Percentiles rank a stretch among this genome's conserved stretches.
Conservation (phyloP, 2,888 invertebrate genomes). For the Zelleria hepariella region DNA sequence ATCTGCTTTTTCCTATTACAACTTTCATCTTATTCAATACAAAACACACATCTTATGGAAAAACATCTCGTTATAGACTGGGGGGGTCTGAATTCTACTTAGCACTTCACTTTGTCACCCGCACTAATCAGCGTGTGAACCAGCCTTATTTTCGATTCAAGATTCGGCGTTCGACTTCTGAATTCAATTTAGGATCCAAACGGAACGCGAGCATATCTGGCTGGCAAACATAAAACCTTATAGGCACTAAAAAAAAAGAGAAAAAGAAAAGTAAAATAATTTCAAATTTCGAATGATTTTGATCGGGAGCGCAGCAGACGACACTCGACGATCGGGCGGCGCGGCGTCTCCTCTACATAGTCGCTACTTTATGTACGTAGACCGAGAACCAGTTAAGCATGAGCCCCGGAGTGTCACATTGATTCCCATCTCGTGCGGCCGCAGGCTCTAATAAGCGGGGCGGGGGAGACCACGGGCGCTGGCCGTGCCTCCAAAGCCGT, state of each 20-base stretch:
- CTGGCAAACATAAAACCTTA: background rate
- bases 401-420: constrained; percentile 44
- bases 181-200: background rate
- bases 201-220: background rate
- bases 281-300: constrained; percentile 62
- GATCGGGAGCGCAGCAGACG: constrained; percentile 65
- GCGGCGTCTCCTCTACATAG: constrained; percentile 53
- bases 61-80: no score
- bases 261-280: constrained; percentile 48
- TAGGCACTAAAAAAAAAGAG: constrained; percentile 16
- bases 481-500: constrained; percentile 54
- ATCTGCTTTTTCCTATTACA: no score
- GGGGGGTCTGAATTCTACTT: no score
- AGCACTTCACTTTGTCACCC: no score
- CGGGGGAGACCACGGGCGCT: constrained; percentile 38
- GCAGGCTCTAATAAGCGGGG: constrained; percentile 34
- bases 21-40: no score
- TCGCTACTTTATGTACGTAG: constrained; percentile 54
- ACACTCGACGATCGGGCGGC: constrained; percentile 58
- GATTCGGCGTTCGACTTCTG: no score
- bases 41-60: no score
- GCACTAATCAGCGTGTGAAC: no score
- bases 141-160: no score
- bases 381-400: constrained; percentile 22
- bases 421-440: constrained; percentile 31